phyloP scores from a whole-genome alignment of 2,888 invertebrate species.

The Ernsta delagoae region DNA sequence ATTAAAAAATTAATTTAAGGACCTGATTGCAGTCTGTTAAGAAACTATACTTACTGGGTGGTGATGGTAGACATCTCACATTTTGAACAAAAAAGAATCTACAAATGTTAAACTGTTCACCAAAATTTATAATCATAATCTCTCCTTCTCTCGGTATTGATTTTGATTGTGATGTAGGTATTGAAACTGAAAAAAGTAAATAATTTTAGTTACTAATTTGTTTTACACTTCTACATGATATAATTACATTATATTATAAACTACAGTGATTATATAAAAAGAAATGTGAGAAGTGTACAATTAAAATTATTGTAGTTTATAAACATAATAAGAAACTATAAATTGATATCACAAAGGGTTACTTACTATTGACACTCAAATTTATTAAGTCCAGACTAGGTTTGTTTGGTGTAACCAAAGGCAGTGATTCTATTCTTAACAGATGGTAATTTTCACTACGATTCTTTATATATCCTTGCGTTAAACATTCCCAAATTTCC shows the following conservation, averaged over 20 bases:
- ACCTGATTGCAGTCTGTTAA: not conserved
- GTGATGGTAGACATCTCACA: constrained; percentile 64
- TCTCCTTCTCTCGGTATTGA: constrained; percentile 68
- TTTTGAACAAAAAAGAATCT: constrained; percentile 74
- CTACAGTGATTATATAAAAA: too few species aligned
- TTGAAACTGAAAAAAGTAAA: constrained; percentile 55
- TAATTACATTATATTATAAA: too few species aligned
- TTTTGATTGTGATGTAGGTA: constrained; percentile 58
- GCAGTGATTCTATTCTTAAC: constrained; percentile 67
- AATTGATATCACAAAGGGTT: too few species aligned
- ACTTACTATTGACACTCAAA: constrained; percentile 69
- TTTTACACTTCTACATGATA: too few species aligned
- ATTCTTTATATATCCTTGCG: constrained; percentile 62
- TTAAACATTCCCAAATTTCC: constrained; percentile 86
- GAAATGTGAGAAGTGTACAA: not conserved
- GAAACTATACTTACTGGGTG: constrained; percentile 61
- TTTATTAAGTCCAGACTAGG: constrained; percentile 61
- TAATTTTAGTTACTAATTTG: not conserved
- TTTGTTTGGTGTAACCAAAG: constrained; percentile 62
- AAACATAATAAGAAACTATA: not conserved
- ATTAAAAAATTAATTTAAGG: too few species aligned
- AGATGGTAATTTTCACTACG: constrained; percentile 52
- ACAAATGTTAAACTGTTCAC: constrained; percentile 54
- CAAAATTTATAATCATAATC: constrained; percentile 65
- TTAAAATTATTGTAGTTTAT: not conserved